These are phyloP conservation scores for Albula glossodonta DNA, from an alignment of 2,113 vertebrate genomes.

Conservation along the genomic window DNA sequence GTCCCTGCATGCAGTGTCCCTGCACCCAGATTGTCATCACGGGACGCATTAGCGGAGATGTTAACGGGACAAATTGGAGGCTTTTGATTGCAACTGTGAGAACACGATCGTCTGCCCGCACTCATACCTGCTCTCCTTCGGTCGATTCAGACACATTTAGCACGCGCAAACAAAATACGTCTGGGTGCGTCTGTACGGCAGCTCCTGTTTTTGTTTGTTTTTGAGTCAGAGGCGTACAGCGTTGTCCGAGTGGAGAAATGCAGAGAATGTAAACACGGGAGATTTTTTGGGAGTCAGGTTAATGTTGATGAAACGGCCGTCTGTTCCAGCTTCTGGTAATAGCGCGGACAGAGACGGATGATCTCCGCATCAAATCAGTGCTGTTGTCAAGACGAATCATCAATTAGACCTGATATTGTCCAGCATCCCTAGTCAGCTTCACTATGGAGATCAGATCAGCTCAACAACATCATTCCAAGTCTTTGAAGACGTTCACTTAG, in stretches of 20 bases:
- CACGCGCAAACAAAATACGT: background rate
- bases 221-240: slow-evolving; percentile 30
- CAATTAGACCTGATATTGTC: slow-evolving; percentile 1
- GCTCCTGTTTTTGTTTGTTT: slow-evolving; percentile 29
- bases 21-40: background rate
- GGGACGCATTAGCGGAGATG: background rate
- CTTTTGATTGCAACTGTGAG: background rate
- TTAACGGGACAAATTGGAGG: background rate
- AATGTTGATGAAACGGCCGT: background rate
- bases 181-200: background rate
- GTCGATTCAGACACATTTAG: background rate
- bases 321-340: background rate
- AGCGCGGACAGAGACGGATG: background rate
- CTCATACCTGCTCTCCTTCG: background rate
- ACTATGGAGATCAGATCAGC: background rate
- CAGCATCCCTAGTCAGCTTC: background rate
- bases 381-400: background rate
- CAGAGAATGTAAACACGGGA: slow-evolving; percentile 63
- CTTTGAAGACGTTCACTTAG: background rate
- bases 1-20: background rate
- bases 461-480: background rate
- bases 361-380: slow-evolving; percentile 3
- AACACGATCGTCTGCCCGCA: background rate
- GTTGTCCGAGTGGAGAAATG: slow-evolving; percentile 29
- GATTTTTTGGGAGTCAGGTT: slow-evolving; percentile 32